A percentile compares a stretch with the other conserved stretches of the same genome.
phyloP scores from a whole-genome alignment of 2,113 vertebrate species.

The Carassius carassius region DNA sequence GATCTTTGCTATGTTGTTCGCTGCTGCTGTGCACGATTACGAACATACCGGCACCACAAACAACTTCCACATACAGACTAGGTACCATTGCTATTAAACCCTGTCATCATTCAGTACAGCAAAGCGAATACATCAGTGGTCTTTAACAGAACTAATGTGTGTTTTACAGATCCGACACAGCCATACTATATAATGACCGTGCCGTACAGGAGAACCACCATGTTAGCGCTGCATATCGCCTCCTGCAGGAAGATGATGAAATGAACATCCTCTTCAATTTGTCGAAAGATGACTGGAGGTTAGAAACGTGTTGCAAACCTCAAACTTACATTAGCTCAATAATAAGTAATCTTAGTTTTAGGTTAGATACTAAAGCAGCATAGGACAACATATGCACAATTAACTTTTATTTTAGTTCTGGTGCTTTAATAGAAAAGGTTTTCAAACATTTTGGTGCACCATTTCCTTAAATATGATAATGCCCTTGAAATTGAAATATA shows the following conservation, averaged over 20 bases:
- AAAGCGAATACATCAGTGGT: not conserved
- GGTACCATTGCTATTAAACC: slow-evolving; percentile 58
- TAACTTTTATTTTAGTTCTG: not conserved
- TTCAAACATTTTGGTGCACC: not conserved
- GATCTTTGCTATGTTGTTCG: slow-evolving; percentile 95
- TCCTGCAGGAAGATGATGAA: slow-evolving; percentile 90
- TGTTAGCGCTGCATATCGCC: slow-evolving; percentile 88
- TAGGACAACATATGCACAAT: not conserved
- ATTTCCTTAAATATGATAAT: too few relatives aligned
- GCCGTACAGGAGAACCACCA: slow-evolving; percentile 95
- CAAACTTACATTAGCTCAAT: not conserved
- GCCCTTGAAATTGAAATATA: too few relatives aligned
- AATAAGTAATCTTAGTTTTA: not conserved
- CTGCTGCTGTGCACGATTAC: slow-evolving; percentile 93
- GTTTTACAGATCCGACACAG: slow-evolving; percentile 83
- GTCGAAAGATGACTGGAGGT: slow-evolving; percentile 98
- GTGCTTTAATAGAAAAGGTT: not conserved
- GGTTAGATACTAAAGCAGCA: not conserved
- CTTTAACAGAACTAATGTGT: not conserved
- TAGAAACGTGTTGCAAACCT: slow-evolving; percentile 53
- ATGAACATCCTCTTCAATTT: slow-evolving; percentile 93
- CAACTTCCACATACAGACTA: slow-evolving; percentile 97
- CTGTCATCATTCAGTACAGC: not conserved
- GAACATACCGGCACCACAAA: slow-evolving; percentile 97
- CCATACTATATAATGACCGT: slow-evolving; percentile 93